phyloP scores from a whole-genome alignment of 30 jellyfish, hydroid and myxozoan genomes.

The Aurelia coerulea region DNA sequence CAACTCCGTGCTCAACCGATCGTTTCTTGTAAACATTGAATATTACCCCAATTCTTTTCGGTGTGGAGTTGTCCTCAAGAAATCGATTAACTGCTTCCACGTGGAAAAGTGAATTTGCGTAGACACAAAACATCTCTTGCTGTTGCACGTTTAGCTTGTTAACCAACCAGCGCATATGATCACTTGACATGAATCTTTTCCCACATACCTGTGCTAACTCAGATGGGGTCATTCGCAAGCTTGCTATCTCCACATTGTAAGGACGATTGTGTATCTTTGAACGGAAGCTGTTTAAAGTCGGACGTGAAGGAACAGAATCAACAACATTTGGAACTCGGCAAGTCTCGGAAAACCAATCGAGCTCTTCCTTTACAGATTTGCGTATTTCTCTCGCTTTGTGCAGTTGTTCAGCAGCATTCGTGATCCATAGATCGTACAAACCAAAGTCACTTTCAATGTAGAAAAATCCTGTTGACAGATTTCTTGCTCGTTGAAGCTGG shows the following conservation, averaged over 20 bases:
- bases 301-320: slow-evolving; percentile 6
- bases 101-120: too few relatives aligned
- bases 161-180: too few relatives aligned
- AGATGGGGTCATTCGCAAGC: too few relatives aligned
- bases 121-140: too few relatives aligned
- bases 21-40: too few relatives aligned
- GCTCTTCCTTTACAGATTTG: slow-evolving; percentile 1
- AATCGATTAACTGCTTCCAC: too few relatives aligned
- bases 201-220: too few relatives aligned
- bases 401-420: slow-evolving; percentile 15
- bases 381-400: slow-evolving; percentile 16
- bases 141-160: too few relatives aligned
- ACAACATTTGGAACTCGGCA: background rate
- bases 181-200: too few relatives aligned
- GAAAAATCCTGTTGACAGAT: background rate
- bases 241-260: background rate
- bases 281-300: background rate
- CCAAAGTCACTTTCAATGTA: slow-evolving; percentile 14
- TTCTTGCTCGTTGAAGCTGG: background rate
- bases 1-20: too few relatives aligned
- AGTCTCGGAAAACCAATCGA: slow-evolving; percentile 33
- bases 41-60: too few relatives aligned
- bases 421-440: background rate
- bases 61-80: too few relatives aligned
- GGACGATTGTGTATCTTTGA: slow-evolving; percentile 18